Conservation (phyloP, 2,888 invertebrate species). For the Lobophora halterata region DNA sequence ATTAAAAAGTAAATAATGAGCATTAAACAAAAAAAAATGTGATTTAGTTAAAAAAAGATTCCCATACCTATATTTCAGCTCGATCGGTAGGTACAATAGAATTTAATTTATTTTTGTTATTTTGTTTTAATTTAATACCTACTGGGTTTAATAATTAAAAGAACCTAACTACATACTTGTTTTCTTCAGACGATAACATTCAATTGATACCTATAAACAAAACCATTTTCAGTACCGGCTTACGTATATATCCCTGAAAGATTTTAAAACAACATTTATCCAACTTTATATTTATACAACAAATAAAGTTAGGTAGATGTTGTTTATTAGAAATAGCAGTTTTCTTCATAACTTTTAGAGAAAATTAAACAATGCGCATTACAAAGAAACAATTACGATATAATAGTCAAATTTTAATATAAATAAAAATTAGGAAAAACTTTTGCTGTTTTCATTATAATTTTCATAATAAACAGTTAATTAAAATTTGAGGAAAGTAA, state of each 20-base stretch:
- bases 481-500: conserved; percentile 30
- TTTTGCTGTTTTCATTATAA: conserved; percentile 18
- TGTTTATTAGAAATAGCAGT: background rate
- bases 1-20: too few species aligned
- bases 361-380: conserved; percentile 7
- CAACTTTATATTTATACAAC: too few species aligned
- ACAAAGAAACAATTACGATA: conserved; percentile 12
- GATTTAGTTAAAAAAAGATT: too few species aligned
- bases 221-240: conserved; percentile 4
- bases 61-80: too few species aligned
- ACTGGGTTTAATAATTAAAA: too few species aligned
- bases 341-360: conserved; percentile 6
- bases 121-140: too few species aligned
- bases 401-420: conserved; percentile 12
- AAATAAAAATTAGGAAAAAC: conserved; percentile 9
- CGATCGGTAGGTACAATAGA: too few species aligned
- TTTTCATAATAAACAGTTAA: conserved; percentile 25
- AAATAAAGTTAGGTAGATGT: background rate
- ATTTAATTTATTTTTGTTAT: too few species aligned
- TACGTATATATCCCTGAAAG: background rate
- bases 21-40: too few species aligned
- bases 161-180: too few species aligned
- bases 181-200: background rate
- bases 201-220: conserved; percentile 3
- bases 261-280: conserved; percentile 1